Evolutionary conservation across 2,888 invertebrate species (phyloP).

Genomic region (Caenorhabditis sinica): DNA sequence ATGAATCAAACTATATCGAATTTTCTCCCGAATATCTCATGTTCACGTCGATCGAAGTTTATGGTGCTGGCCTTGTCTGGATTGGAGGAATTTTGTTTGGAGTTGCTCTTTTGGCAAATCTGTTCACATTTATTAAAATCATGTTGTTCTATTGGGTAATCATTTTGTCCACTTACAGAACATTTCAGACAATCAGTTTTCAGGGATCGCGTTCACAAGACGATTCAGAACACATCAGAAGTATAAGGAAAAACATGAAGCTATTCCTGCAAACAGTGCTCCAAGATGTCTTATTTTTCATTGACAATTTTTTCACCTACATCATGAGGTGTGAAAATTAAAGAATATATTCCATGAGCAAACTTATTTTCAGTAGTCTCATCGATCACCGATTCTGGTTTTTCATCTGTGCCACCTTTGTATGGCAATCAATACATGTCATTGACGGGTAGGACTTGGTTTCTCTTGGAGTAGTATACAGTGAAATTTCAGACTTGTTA

Average conservation of each 20-base stretch:
- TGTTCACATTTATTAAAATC: conserved; percentile 34
- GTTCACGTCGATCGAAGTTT: conserved; percentile 30
- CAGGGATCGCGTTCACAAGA: background rate
- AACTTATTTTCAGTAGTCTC: conserved; percentile 20
- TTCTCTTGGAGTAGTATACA: background rate
- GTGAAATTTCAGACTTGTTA: conserved; percentile 23
- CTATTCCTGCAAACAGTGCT: conserved; percentile 44
- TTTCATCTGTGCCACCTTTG: conserved; percentile 42
- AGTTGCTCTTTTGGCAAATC: conserved; percentile 17
- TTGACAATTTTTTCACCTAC: conserved; percentile 42
- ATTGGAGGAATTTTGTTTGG: conserved; percentile 4
- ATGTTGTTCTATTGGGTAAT: conserved; percentile 30
- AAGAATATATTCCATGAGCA: background rate
- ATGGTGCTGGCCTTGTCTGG: conserved; percentile 3
- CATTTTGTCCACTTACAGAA: background rate
- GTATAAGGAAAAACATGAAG: conserved; percentile 25
- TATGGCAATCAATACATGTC: conserved; percentile 49
- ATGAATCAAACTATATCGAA: background rate
- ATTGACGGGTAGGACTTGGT: conserved; percentile 30
- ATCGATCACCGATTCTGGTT: conserved; percentile 40
- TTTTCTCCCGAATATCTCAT: conserved; percentile 32
- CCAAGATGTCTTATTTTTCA: conserved; percentile 39
- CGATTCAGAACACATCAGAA: conserved; percentile 9
- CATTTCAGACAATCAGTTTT: background rate
- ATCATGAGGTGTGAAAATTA: conserved; percentile 3